phyloP scores from a whole-genome alignment of 2,797 vertebrate genomes.

The Rhinichthys osculus region DNA sequence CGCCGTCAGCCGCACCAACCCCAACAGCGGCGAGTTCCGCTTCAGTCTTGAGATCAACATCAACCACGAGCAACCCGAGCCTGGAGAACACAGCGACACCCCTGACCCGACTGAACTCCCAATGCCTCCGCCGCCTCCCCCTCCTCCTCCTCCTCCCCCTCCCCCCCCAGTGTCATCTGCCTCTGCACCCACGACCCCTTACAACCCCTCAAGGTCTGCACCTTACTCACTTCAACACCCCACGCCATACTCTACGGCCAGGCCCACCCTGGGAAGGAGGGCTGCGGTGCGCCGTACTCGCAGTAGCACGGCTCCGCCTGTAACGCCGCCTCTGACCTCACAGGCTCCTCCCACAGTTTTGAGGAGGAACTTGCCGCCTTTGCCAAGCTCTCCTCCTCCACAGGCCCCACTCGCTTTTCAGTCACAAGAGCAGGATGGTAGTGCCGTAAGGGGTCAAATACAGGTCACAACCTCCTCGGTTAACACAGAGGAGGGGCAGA shows the following conservation, averaged over 20 bases:
- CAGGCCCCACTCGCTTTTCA: slow-evolving; percentile 36
- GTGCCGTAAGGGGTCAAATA: slow-evolving; percentile 63
- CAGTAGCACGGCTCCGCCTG: slow-evolving; percentile 72
- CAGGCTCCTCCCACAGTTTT: slow-evolving; percentile 68
- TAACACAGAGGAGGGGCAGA: slow-evolving; percentile 64
- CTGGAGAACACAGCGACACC: slow-evolving; percentile 77
- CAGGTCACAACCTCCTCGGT: slow-evolving; percentile 65
- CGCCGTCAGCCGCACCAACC: slow-evolving; percentile 93
- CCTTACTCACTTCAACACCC: slow-evolving; percentile 68
- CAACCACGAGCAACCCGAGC: slow-evolving; percentile 90
- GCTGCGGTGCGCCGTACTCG: slow-evolving; percentile 79
- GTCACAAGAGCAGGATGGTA: slow-evolving; percentile 46
- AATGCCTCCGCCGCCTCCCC: slow-evolving; percentile 46
- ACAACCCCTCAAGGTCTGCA: slow-evolving; percentile 68
- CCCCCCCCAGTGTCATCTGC: slow-evolving; percentile 56
- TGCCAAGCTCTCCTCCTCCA: slow-evolving; percentile 57
- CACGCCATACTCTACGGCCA: slow-evolving; percentile 70
- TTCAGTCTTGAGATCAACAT: slow-evolving; percentile 97
- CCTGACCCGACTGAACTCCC: slow-evolving; percentile 70
- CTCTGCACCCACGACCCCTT: slow-evolving; percentile 67
- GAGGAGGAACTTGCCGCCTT: slow-evolving; percentile 70
- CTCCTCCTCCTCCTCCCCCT: slow-evolving; percentile 16
- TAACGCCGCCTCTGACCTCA: slow-evolving; percentile 65
- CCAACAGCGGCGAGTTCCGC: slow-evolving; percentile 92
- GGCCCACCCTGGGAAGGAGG: slow-evolving; percentile 75